Base-by-base conservation (phyloP, 2,797 vertebrate genomes). In the Leptoclinus maculatus region DNA sequence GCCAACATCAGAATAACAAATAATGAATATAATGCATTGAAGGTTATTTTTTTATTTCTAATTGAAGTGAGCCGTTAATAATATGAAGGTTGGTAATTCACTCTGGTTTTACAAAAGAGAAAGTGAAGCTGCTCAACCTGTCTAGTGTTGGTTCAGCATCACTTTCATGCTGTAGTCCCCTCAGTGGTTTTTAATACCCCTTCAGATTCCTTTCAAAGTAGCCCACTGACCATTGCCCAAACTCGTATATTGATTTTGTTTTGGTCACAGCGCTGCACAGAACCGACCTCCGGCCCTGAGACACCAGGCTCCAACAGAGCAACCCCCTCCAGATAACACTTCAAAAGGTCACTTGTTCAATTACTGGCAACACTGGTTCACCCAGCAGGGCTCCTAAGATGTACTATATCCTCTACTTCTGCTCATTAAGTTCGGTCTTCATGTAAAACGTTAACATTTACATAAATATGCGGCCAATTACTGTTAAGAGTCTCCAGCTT, bases 261-360 rank as follows among this genome's bases (percentile, higher is more conserved):
- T 67, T 57, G 58, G 60, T 66, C 63, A n/a, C 51, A 66, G 65
- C 1, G 1, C 45, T 53, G 58, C 69, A 62, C 41, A 27, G 36
- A 77, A 77, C 25, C 25, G 19, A 17, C 25, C 49, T 63, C 7
- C 36, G 54, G 56, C 66, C 58, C 59, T 16, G 62, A 87, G 76
- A 77, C 72, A 67, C 58, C 57, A 38, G 29, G 32, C 78, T 80
- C 83, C 41, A 66, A 63, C 41, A 63, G 69, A 74, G 17, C 60
- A 66, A 51, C 19, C 32, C 38, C 64, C 73, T 83, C 51, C 69
- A 70, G 68, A 45, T 66, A 78, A 71, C 75, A 77, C 86, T 86
- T 81, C 36, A 68, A 91, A 93, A 90, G 89, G 87, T 91, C 89
- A 90, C 49, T 47, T 77, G 88, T 88, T 88, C 79, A 90, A 88